Percentiles rank a stretch among this genome's conserved stretches.
phyloP scores from a whole-genome alignment of 1,140 invertebrate genomes.

The Cotesia vestalis region DNA sequence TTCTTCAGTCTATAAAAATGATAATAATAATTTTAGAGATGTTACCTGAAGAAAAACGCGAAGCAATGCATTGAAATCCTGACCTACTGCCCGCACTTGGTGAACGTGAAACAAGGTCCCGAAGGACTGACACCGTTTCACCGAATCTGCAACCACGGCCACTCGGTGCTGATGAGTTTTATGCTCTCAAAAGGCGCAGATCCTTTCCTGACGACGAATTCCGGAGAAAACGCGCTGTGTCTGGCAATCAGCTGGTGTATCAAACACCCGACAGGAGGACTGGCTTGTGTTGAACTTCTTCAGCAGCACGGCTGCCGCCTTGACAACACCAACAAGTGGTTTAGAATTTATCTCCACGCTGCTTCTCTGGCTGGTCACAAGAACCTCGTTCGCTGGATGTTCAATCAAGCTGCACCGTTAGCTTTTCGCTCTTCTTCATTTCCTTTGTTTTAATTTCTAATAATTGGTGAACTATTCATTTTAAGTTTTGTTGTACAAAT shows the following conservation, averaged over 20 bases:
- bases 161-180: constrained; percentile 41
- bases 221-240: constrained; percentile 47
- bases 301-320: constrained; percentile 39
- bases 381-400: constrained; percentile 42
- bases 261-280: constrained; percentile 32
- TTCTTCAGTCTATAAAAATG: too few species aligned
- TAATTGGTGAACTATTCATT: neutral
- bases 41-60: constrained; percentile 39
- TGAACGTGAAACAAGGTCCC: constrained; percentile 39
- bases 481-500: too few species aligned
- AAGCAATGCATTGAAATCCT: constrained; percentile 44
- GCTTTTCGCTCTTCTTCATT: constrained; percentile 3
- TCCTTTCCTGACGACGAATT: constrained; percentile 37
- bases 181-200: constrained; percentile 50
- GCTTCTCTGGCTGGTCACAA: constrained; percentile 37
- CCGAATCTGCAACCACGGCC: constrained; percentile 43
- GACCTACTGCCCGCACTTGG: constrained; percentile 43
- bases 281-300: constrained; percentile 43
- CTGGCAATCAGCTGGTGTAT: constrained; percentile 43
- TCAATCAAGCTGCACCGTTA: constrained; percentile 27
- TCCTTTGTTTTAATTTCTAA: neutral
- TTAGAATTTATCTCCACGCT: constrained; percentile 40
- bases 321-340: constrained; percentile 37
- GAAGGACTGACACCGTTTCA: constrained; percentile 49
- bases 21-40: constrained; percentile 41